Evolutionary conservation across 2,888 invertebrate species (phyloP), one percentile per base, ranked within the genome.

Genomic region (Erynnis tages): DNA sequence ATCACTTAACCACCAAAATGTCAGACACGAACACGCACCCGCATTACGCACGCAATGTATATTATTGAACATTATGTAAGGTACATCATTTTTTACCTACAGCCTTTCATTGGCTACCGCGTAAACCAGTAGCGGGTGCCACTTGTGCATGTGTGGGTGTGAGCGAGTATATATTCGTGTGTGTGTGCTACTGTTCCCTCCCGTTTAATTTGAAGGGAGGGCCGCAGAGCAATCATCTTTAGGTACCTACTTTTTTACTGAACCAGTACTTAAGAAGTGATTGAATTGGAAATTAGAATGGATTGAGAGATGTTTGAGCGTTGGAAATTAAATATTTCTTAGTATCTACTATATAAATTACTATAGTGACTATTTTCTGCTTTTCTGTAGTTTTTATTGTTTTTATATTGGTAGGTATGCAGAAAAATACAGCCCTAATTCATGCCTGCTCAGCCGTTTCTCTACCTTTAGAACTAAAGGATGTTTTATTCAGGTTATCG

Each of bases 81-180:
- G 14, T 27, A 30, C 45, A 23, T 43, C 11, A 45, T 34, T 27
- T 65, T 58, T 58, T 69, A 74, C 71, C 67, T 69, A 65, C 66
- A 35, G 58, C 55, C 67, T 73, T 74, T 76, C 81, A 90, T 90
- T 90, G 90, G 90, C 63, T 67, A 68, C 65, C 67, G 87, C 84
- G 89, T 89, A 90, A 88, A 75, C 89, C 89, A 84, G 90, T 89
- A 89, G 90, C 88, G 59, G 64, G 55, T 66, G 55, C 35, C 61
- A 65, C 62, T 53, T 66, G 57, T 60, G 60, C 57, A 35, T 19
- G 32, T 46, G 56, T 53, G 53, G 19, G 38, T 58, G 54, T 54
- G 52, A 50, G 54, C 54, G 53, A 54, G 60, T 61, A 54, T 64
- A 57, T 61, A 62, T 70, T 63, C 61, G 60, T 63, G 65, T 67